A percentile compares a stretch with the other conserved stretches of the same genome.
phyloP scores from a whole-genome alignment of 2,888 invertebrate species.

The Capitulum mitella region DNA sequence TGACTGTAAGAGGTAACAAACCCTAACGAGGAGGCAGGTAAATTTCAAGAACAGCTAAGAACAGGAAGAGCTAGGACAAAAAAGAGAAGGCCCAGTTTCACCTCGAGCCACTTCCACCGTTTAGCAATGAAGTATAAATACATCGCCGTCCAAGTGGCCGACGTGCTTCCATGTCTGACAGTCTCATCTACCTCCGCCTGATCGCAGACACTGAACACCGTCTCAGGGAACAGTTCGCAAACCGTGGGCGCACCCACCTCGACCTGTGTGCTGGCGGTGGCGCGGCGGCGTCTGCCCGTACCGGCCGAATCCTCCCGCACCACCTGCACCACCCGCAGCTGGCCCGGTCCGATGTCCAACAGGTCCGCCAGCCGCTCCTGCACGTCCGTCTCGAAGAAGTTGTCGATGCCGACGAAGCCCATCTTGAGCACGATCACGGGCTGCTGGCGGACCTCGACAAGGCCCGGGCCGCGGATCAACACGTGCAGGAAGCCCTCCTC shows the following conservation, averaged over 20 bases:
- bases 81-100: no score
- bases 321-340: conserved; percentile 32
- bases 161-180: background rate
- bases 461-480: conserved; percentile 27
- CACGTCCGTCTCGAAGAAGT: conserved; percentile 30
- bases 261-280: conserved; percentile 3
- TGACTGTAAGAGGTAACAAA: no score
- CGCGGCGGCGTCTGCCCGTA: background rate
- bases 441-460: conserved; percentile 29
- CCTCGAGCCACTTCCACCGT: no score
- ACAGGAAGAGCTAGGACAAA: no score
- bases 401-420: conserved; percentile 28
- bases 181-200: no score
- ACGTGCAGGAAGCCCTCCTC: conserved; percentile 29
- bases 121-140: background rate
- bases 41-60: no score
- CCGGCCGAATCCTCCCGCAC: conserved; percentile 27
- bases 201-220: no score
- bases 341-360: conserved; percentile 26
- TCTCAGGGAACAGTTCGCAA: no score
- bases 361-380: conserved; percentile 29
- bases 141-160: background rate
- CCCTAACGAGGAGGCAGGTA: no score
- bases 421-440: conserved; percentile 30
- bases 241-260: background rate